phyloP scores from a whole-genome alignment of 2,113 vertebrate genomes.

The Anarhynchus alexandrinus region DNA sequence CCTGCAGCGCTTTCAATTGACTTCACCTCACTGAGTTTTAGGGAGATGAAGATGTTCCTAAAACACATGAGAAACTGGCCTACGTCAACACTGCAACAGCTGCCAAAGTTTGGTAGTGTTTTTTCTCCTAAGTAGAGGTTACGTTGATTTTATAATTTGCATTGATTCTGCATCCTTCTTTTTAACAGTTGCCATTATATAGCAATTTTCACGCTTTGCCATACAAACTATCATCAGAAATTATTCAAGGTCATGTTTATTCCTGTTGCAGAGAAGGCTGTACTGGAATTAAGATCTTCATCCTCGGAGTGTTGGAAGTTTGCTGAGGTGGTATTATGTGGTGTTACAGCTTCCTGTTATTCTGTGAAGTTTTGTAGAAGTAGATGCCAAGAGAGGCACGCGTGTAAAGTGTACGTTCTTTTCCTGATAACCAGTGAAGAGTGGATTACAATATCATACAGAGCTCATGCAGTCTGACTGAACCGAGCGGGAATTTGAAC shows the following conservation, averaged over 20 bases:
- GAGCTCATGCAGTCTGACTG: neutral
- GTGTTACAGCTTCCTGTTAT: neutral
- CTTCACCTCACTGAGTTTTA: neutral
- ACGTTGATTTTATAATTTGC: neutral
- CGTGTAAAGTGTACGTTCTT: rapidly evolving
- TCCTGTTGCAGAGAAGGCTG: neutral
- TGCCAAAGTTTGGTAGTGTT: neutral
- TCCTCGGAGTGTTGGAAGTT: rapidly evolving
- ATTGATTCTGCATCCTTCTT: neutral
- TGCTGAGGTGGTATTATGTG: neutral
- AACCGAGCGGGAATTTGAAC: rapidly evolving
- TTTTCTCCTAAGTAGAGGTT: neutral
- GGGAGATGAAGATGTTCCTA: neutral
- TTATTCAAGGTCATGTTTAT: neutral
- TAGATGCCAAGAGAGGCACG: neutral
- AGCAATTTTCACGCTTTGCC: neutral
- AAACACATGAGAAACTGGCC: neutral
- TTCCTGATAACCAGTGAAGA: neutral
- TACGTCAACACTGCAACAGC: neutral
- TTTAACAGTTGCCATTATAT: neutral
- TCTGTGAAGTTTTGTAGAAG: neutral
- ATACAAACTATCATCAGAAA: neutral
- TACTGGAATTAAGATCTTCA: neutral
- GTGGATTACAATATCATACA: rapidly evolving
- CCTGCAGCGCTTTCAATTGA: neutral